Base-by-base conservation (phyloP, 2,797 vertebrate genomes). In the Capromys pilorides region DNA sequence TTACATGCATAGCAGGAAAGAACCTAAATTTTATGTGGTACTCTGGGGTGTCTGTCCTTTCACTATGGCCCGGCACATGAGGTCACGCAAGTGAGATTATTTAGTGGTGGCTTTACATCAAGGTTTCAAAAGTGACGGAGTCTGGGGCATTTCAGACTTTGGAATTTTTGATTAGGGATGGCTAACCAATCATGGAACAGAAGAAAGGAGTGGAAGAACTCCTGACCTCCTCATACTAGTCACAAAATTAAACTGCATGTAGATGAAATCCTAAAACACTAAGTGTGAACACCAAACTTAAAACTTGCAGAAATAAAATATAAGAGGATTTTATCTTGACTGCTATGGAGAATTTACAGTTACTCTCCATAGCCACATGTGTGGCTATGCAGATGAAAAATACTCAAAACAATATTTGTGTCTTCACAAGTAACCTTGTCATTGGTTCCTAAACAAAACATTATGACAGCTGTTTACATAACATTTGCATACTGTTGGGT, bases 251-350 rank as follows among this genome's bases (percentile, higher is more conserved):
- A 78, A 87, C n/a, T 83, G 4, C 33, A 64, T 11, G 6, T 64
- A 71, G 10, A 78, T 78, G 33, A 92, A 90, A 71, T n/a, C 31
- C 13, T 77, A 77, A 85, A 92, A 83, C 59, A 45, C 22, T 84
- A 90, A 83, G 66, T 84, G 24, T 66, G 36, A 87, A 73, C 39
- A 94, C 24, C 21, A 87, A 81, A 73, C 31, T 83, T 91, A 87
- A 71, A 64, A 71, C 10, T n/a, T 87, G 73, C 39, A 66, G 39
- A 62, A 75, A 75, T 45, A 45, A 45, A 14, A 45, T 75, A 45
- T 28, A 75, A 45, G 73, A 75, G 31, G 39, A 39, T 71, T 49
- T 49, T 51, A 19, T 90, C 87, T 78, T 64, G 59, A 86, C 33
- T 49, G 62, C 33, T n/a, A 16, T 86, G 54, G 67, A 28, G 24